Base-by-base conservation (phyloP, 2,888 invertebrate genomes). In the Polyploca ridens region DNA sequence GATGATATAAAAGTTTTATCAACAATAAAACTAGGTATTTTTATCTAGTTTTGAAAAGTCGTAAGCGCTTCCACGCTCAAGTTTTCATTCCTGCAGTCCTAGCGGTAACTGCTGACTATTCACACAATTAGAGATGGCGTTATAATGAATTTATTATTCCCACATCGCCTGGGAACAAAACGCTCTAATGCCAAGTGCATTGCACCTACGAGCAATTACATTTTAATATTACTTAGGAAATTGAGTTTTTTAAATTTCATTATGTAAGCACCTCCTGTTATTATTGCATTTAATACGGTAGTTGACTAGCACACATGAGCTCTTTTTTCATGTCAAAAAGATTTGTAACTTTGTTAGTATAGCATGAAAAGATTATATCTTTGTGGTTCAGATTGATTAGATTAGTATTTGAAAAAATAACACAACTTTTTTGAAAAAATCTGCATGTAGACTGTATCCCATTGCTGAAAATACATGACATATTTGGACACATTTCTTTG, bases 41-140 rank as follows among this genome's bases (percentile, higher is more conserved):
- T 49, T 49, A 4, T 16, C 16, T 54, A 19, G 6, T 5, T 41
- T 41, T 41, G 41, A 13, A 41, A 13, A 41, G 38, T 38, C 13
- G 4, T 41, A 13, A 4, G 41, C 7, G 13, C 13, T 7, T 10
- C 1, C 1, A n/a, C 14, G 5, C 6, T 46, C n/a, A 46, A 5
- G 19, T 54, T 54, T 54, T 10, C 49, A 35, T 61, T 38, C 71
- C 64, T 67, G 69, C 71, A 66, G 66, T 65, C 49, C 16, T 63
- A 60, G 59, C 46, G 61, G 68, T 70, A 72, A 73, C 70, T 69
- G 65, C 67, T 75, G 76, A 62, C 67, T 71, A 65, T 80, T 82
- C 81, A 63, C 81, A 84, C 76, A 76, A 78, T 82, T 80, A 81
- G 69, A 66, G 63, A 66, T 64, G 70, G 68, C 71, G 69, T 76